Evolutionary conservation across 2,888 invertebrate genomes (phyloP).

Genomic region (Ennomos quercinarius): DNA sequence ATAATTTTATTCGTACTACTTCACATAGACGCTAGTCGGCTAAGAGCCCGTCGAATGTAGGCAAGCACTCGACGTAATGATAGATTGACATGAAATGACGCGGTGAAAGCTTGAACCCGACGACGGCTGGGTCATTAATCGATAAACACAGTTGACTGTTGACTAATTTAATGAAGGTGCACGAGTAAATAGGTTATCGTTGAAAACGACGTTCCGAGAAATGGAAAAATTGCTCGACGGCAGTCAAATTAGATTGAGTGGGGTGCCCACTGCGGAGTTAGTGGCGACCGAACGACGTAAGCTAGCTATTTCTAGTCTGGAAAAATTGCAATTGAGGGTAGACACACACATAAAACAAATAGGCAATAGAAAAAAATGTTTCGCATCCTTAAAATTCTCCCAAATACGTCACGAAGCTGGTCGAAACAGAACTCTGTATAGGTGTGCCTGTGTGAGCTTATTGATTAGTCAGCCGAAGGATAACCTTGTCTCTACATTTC

Average conservation of each 20-base stretch:
- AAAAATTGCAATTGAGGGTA: conserved; percentile 10
- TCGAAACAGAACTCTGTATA: background rate
- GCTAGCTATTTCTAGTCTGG: conserved; percentile 16
- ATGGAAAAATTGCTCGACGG: conserved; percentile 22
- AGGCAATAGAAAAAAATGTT: background rate
- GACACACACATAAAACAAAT: conserved; percentile 2
- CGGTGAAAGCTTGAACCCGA: conserved; percentile 38
- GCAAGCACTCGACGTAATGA: conserved; percentile 22
- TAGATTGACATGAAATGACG: conserved; percentile 31
- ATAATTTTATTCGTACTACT: conserved; percentile 46
- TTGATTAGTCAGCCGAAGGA: conserved; percentile 12
- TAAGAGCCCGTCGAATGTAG: conserved; percentile 25
- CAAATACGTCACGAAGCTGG: background rate
- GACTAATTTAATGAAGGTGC: conserved; percentile 18
- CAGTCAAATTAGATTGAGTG: conserved; percentile 21
- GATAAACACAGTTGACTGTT: conserved; percentile 28
- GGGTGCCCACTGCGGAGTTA: conserved; percentile 4
- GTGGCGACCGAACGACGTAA: conserved; percentile 1
- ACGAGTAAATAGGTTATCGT: conserved; percentile 30
- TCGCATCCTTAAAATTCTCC: background rate
- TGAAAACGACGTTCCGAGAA: conserved; percentile 34
- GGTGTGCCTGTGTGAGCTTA: conserved; percentile 1
- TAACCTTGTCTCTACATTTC: conserved; percentile 8
- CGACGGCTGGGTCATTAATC: conserved; percentile 28
- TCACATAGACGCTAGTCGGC: conserved; percentile 22